These are phyloP conservation scores for Adineta ricciae DNA, from an alignment of 2,888 invertebrate genomes.

Conservation along the genomic window DNA sequence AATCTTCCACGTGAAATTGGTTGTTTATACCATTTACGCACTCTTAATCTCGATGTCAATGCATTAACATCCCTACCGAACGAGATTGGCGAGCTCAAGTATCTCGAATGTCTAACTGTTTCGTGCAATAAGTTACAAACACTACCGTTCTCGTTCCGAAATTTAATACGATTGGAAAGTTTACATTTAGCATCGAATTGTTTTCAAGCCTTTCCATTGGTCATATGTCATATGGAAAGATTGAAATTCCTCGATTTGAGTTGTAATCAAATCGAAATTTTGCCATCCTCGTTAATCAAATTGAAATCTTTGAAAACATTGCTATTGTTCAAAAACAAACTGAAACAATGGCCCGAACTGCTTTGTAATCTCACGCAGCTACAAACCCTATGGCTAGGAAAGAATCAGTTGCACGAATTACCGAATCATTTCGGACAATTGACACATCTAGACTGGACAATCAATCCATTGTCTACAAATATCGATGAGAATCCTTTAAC, in stretches of 20 bases:
- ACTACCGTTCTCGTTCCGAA: constrained; percentile 23
- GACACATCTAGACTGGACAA: constrained; percentile 24
- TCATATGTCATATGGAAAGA: constrained; percentile 3
- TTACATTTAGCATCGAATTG: constrained; percentile 28
- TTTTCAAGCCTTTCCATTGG: constrained; percentile 27
- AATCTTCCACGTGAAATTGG: constrained; percentile 24
- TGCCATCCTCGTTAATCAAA: constrained; percentile 19
- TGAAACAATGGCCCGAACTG: constrained; percentile 19
- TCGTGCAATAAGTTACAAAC: constrained; percentile 26
- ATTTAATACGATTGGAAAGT: constrained; percentile 22
- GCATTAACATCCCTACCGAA: constrained; percentile 22
- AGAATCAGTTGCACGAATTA: constrained; percentile 19
- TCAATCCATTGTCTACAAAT: constrained; percentile 20
- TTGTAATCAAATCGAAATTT: constrained; percentile 17
- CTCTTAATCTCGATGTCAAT: constrained; percentile 31
- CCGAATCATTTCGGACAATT: constrained; percentile 23
- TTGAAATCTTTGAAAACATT: constrained; percentile 26
- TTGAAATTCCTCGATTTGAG: constrained; percentile 27
- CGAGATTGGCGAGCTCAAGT: constrained; percentile 20
- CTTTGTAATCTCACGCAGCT: constrained; percentile 22
- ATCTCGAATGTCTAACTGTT: constrained; percentile 28
- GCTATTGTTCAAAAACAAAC: constrained; percentile 20
- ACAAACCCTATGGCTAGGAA: constrained; percentile 28
- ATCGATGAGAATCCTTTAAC: constrained; percentile 28
- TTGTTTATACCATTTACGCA: constrained; percentile 20